Conservation (phyloP, 2,888 invertebrate species). For the Sabatieria punctata region DNA sequence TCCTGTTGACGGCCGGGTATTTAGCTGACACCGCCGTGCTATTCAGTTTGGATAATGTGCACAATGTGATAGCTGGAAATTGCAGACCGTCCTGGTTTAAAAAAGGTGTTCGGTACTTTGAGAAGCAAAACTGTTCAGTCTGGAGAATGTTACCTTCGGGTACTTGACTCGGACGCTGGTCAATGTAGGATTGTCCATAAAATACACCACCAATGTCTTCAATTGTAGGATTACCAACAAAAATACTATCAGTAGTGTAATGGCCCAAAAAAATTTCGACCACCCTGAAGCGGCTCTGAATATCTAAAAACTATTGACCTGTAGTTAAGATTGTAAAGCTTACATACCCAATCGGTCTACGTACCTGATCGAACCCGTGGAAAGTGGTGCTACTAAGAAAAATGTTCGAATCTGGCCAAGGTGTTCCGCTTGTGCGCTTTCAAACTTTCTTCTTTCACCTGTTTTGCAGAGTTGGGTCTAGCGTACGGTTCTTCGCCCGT, state of each 20-base stretch:
- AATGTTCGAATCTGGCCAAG: too few relatives aligned
- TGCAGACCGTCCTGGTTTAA: neutral
- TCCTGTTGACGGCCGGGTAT: neutral
- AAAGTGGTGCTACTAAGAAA: too few relatives aligned
- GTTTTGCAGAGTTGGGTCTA: too few relatives aligned
- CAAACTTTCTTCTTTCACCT: too few relatives aligned
- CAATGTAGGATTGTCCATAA: neutral
- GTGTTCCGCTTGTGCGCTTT: too few relatives aligned
- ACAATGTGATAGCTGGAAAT: constrained; percentile 1
- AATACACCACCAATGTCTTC: neutral
- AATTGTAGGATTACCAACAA: neutral
- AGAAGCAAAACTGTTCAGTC: too few relatives aligned
- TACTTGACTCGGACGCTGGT: neutral
- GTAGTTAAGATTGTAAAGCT: too few relatives aligned
- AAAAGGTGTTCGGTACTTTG: neutral
- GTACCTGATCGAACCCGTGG: too few relatives aligned
- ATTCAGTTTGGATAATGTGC: constrained; percentile 3
- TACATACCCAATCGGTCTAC: too few relatives aligned
- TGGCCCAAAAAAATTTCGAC: neutral
- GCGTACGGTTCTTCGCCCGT: too few relatives aligned
- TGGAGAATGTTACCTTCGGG: neutral
- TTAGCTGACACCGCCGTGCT: neutral
- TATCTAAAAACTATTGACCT: too few relatives aligned
- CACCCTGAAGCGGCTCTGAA: too few relatives aligned
- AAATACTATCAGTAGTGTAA: neutral